These are phyloP conservation scores for Corydoras maculifer DNA, from an alignment of 2,113 vertebrate genomes.

Conservation along the genomic window DNA sequence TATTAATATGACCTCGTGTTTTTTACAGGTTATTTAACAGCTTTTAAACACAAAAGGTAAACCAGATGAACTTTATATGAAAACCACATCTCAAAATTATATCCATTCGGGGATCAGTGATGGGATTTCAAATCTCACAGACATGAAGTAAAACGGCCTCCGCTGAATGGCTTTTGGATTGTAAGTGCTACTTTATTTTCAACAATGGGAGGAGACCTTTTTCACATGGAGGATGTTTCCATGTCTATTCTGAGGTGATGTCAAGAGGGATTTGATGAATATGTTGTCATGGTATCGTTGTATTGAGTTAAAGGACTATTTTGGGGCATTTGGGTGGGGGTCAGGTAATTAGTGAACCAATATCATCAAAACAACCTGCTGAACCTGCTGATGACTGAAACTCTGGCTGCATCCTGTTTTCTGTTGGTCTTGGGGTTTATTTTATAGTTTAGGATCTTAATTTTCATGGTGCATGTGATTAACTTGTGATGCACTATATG, in stretches of 20 bases:
- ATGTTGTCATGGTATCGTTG: conserved; percentile 59
- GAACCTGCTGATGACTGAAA: neutral
- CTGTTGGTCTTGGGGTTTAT: too few species aligned
- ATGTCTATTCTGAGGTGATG: conserved; percentile 50
- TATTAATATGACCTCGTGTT: too few species aligned
- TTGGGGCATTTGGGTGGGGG: conserved; percentile 35
- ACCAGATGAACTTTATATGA: too few species aligned
- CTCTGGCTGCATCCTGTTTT: neutral
- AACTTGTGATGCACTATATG: too few species aligned
- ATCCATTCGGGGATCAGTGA: conserved; percentile 3
- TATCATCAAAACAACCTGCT: conserved; percentile 32
- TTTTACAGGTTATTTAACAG: too few species aligned
- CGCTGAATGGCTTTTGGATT: conserved; percentile 4
- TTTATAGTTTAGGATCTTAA: too few species aligned
- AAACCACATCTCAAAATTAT: neutral
- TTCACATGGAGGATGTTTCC: conserved; percentile 37
- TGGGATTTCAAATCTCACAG: conserved; percentile 42
- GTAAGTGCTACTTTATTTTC: conserved; percentile 46
- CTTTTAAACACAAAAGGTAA: too few species aligned
- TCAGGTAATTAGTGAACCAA: conserved; percentile 6
- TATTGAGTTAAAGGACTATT: conserved; percentile 42
- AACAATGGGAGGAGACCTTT: conserved; percentile 44
- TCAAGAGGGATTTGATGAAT: conserved; percentile 55
- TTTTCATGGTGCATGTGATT: too few species aligned
- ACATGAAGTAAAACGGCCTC: conserved; percentile 34